Evolutionary conservation across 2,797 vertebrate species (phyloP), one percentile per base, ranked within the genome.

Genomic region (Brotula barbata): DNA sequence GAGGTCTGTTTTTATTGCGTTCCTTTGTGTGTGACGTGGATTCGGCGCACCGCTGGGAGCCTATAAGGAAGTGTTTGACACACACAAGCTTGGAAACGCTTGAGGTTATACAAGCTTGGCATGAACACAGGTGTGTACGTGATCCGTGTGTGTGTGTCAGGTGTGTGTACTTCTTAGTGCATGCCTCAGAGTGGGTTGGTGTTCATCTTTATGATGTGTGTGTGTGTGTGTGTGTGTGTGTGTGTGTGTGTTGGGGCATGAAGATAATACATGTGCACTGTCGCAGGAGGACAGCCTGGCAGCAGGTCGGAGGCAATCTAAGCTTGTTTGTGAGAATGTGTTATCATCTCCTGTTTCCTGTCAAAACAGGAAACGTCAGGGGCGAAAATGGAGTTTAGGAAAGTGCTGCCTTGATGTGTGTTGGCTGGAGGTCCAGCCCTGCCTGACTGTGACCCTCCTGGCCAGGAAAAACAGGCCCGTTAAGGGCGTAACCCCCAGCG

Each of bases 291-390:
- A 83, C 58, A 69, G 78, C 66, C 15, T 17, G 51, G 78, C 84
- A 77, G 77, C 81, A 78, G 81, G 77, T 82, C 63, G 64, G 73
- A 84, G 81, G 82, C 79, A 67, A 73, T 71, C 78, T 73, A 81
- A 65, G 69, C 74, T 81, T 90, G 88, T 90, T 91, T 91, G 85
- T 78, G 74, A 48, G 59, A 79, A 66, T 58, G 58, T 84, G 88
- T 87, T 88, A 91, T 93, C 91, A 84, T 89, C 87, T 84, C 79
- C 86, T 80, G 84, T 87, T 92, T 93, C 91, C 91, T 90, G 90
- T 91, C 87, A 92, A 92, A 92, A 93, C 91, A 92, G 91, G 92
- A 93, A 91, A 90, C 64, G 87, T 86, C 86, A 85, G 73, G 77
- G 78, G 82, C 52, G 77, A 89, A 87, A 88, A 87, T 79, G 86